Base-by-base conservation (phyloP, 2,888 invertebrate genomes). In the Marasmarcha lunaedactyla region DNA sequence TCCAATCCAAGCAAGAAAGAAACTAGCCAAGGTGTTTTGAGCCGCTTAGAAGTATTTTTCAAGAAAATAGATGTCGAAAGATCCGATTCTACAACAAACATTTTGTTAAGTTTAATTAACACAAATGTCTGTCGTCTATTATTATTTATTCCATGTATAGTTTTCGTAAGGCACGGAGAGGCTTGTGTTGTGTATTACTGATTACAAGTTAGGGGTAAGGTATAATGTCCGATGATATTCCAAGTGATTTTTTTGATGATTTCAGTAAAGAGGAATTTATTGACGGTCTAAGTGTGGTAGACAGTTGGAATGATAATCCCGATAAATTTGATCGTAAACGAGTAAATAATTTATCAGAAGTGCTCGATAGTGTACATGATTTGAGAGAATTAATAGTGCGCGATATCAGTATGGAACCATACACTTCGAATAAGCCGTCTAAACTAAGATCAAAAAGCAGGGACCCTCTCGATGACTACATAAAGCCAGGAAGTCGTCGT, bases 191-290 rank as follows among this genome's bases (percentile, higher is more conserved):
- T n/a, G n/a, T n/a, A n/a, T n/a, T n/a, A n/a, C n/a, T n/a, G n/a
- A n/a, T n/a, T n/a, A n/a, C n/a, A n/a, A n/a, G n/a, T n/a, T n/a
- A n/a, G n/a, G n/a, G n/a, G n/a, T n/a, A n/a, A 30, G 11, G n/a
- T 7, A 30, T n/a, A 30, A 30, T 30, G 30, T 54, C 54, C 27
- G 81, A 81, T 51, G 79, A 81, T 49, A 58, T 83, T 44, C 74
- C 81, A 3, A 81, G 78, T 63, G 79, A 81, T 61, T 81, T 81
- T 53, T 81, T 83, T 50, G 83, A 83, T 47, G 81, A 81, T 47
- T 81, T 83, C 52, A 59, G 46, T 42, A 81, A 71, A 49, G 79
- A 73, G 6, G 79, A 81, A 20, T 81, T 83, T 52, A 77, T 83
- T 52, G 65, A 74, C 51, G 78, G 81, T 51, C 68, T 83, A 20